Percentiles rank a stretch among this genome's conserved stretches.
These are phyloP conservation scores for Drosophila cognata DNA, from an alignment of 2,888 invertebrate genomes.

Conservation along the genomic window DNA sequence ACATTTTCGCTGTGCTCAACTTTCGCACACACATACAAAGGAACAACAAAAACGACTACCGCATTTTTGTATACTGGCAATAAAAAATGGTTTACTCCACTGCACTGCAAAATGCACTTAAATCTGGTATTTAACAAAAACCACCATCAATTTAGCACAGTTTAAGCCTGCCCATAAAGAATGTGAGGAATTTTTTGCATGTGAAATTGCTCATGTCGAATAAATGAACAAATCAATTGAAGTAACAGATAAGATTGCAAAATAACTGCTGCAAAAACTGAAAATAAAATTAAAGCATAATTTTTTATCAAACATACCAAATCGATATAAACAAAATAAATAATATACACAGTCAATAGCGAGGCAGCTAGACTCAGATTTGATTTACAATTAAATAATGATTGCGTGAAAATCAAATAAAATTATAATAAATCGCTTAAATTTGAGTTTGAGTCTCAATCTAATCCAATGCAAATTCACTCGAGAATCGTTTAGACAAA, in stretches of 20 bases:
- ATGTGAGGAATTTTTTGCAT: conserved; percentile 26
- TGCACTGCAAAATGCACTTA: conserved; percentile 10
- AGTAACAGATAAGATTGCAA: not conserved
- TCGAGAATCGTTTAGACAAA: not conserved
- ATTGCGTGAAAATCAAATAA: not conserved
- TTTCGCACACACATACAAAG: conserved; percentile 19
- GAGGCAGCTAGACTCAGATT: too few species aligned
- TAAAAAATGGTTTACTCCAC: conserved; percentile 31
- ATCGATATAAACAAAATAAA: not conserved
- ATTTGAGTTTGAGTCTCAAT: not conserved
- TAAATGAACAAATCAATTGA: conserved; percentile 18
- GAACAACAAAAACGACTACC: conserved; percentile 27
- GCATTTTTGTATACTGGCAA: conserved; percentile 47
- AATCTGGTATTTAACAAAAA: conserved; percentile 35
- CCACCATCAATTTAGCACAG: conserved; percentile 34
- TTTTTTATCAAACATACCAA: not conserved
- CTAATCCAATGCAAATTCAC: not conserved
- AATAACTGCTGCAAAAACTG: not conserved
- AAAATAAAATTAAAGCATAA: not conserved
- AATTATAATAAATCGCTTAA: too few species aligned
- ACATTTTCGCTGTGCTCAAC: conserved; percentile 41
- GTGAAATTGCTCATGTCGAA: conserved; percentile 23
- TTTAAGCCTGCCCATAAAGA: not conserved
- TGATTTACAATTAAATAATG: not conserved
- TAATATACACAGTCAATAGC: not conserved